Conservation (phyloP, 1,140 invertebrate genomes). For the Trachymyrmex cornetzi region DNA sequence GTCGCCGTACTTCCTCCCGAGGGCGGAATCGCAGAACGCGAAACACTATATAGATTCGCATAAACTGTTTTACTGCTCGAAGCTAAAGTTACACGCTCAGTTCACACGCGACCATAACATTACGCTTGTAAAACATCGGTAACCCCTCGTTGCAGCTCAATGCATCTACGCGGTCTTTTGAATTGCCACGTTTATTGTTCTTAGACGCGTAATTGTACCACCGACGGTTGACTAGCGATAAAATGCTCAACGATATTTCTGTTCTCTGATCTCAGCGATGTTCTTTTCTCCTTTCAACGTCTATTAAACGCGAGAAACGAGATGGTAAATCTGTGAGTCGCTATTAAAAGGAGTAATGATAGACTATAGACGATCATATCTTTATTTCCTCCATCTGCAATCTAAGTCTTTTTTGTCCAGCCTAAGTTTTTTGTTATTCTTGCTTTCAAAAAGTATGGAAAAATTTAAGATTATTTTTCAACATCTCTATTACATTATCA, state of each 20-base stretch:
- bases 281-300: background rate
- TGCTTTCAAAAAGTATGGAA: no score
- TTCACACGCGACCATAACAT: constrained; percentile 73
- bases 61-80: constrained; percentile 80
- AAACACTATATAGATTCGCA: constrained; percentile 81
- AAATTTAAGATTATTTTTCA: no score
- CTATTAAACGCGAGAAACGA: background rate
- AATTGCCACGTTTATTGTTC: constrained; percentile 58
- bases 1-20: constrained; percentile 46
- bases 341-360: background rate
- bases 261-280: background rate
- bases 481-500: no score
- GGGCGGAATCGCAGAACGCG: constrained; percentile 62
- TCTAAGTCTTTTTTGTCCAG: no score
- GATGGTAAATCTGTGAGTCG: background rate
- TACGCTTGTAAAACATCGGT: constrained; percentile 71
- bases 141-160: background rate
- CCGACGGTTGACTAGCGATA: constrained; percentile 23
- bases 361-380: background rate
- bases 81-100: constrained; percentile 75
- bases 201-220: constrained; percentile 57
- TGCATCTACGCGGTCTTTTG: constrained; percentile 2
- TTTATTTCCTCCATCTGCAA: no score
- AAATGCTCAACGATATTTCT: constrained; percentile 39
- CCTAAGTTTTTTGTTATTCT: no score